Percentiles rank a stretch among this genome's conserved stretches.
Conservation (phyloP, 2,888 invertebrate species). For the Sarcophaga rosellei region DNA sequence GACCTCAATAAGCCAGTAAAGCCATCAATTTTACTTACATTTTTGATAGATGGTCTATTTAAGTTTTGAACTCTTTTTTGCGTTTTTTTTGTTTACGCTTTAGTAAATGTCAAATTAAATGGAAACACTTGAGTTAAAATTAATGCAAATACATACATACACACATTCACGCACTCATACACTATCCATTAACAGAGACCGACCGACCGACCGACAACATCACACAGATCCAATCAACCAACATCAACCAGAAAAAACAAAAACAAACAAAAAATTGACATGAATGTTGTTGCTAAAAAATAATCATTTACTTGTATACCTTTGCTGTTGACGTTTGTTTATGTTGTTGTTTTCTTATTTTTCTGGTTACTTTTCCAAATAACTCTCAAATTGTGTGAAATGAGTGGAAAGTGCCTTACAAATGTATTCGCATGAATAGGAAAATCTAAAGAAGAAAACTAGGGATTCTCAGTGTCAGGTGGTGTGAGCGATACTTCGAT, state of each 20-base stretch:
- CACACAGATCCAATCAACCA: background rate
- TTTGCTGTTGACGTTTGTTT: no score
- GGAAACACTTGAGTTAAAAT: slow-evolving; percentile 47
- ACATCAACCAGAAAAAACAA: background rate
- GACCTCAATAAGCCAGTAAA: slow-evolving; percentile 60
- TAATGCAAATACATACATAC: slow-evolving; percentile 11
- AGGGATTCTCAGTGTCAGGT: no score
- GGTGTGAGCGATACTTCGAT: no score
- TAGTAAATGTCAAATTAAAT: slow-evolving; percentile 62
- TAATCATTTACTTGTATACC: no score
- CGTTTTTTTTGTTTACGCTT: slow-evolving; percentile 60
- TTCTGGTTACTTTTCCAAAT: background rate
- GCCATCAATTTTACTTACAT: slow-evolving; percentile 56
- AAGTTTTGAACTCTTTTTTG: slow-evolving; percentile 60
- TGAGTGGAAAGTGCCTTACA: background rate
- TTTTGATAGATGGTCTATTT: slow-evolving; percentile 64
- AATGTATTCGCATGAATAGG: background rate
- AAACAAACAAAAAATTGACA: background rate
- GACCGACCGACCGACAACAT: background rate
- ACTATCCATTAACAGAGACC: background rate
- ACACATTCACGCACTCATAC: background rate
- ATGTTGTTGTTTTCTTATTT: no score
- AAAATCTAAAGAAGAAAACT: background rate
- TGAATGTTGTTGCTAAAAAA: background rate
- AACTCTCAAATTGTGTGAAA: background rate